Conservation (phyloP, 2,888 invertebrate species). For the Vandiemenella viatica region DNA sequence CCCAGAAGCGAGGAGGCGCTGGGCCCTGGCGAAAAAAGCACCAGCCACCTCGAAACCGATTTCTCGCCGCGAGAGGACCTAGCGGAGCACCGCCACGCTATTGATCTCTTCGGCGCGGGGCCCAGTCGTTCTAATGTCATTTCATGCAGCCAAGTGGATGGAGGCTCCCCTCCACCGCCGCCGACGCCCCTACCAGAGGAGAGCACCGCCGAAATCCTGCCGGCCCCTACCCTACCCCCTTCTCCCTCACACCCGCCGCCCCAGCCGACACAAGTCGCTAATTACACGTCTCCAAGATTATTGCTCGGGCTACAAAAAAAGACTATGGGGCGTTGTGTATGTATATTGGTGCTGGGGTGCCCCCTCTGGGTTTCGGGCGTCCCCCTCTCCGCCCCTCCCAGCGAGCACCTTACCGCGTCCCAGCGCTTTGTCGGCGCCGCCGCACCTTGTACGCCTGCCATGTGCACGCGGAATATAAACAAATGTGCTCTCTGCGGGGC, state of each 20-base stretch:
- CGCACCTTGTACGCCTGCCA: constrained; percentile 28
- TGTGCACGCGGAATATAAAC: constrained; percentile 37
- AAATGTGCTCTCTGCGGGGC: constrained; percentile 29
- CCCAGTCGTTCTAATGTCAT: constrained; percentile 15
- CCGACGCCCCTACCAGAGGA: neutral
- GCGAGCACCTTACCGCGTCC: constrained; percentile 17
- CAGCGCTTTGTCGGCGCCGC: constrained; percentile 19
- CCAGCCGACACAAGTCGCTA: neutral
- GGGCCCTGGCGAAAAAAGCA: no score
- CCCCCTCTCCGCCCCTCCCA: constrained; percentile 6
- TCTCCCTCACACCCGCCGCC: neutral
- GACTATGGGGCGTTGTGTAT: constrained; percentile 9
- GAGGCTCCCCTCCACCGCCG: constrained; percentile 1
- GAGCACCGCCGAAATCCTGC: neutral
- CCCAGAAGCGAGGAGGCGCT: no score
- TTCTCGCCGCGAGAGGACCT: no score
- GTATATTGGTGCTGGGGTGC: constrained; percentile 2
- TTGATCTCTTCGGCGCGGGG: constrained; percentile 15
- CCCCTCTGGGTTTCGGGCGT: constrained; percentile 1
- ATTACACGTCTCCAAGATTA: neutral
- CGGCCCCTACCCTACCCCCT: neutral
- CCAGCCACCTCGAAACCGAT: no score
- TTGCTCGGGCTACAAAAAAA: constrained; percentile 1
- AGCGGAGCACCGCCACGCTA: no score
- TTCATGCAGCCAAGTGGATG: constrained; percentile 13